Percentiles rank a stretch among this genome's conserved stretches.
Evolutionary conservation across 2,797 vertebrate species (phyloP).

Genomic region (Anomalospiza imberbis): DNA sequence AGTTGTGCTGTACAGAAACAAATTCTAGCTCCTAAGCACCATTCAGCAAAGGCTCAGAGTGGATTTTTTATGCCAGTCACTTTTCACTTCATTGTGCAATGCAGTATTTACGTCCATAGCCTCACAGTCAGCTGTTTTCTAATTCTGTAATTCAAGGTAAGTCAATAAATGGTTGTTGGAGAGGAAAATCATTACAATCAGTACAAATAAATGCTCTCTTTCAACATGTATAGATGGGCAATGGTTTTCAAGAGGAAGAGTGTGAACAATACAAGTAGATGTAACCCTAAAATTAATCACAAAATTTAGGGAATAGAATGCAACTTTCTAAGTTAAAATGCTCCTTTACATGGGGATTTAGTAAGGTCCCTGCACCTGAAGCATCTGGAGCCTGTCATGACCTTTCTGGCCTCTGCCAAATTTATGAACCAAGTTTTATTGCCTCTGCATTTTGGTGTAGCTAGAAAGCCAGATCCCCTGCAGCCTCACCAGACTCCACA

Average conservation of each 20-base stretch:
- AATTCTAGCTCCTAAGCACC: not conserved
- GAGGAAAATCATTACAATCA: not conserved
- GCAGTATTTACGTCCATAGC: not conserved
- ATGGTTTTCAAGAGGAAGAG: not conserved
- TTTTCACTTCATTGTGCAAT: not conserved
- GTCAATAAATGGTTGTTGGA: slow-evolving; percentile 20
- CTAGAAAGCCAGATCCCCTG: not conserved
- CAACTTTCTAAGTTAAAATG: not conserved
- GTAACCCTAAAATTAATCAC: not conserved
- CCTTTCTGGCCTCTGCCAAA: not conserved
- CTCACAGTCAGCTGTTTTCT: not conserved
- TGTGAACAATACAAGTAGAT: not conserved
- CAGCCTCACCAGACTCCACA: not conserved
- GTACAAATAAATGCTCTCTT: not conserved
- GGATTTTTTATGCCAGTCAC: not conserved
- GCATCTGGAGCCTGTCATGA: not conserved
- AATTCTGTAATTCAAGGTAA: not conserved
- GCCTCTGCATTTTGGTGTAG: not conserved
- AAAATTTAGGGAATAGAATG: not conserved
- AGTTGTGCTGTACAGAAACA: not conserved
- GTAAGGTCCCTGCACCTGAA: not conserved
- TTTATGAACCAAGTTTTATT: not conserved
- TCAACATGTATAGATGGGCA: not conserved
- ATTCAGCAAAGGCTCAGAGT: not conserved
- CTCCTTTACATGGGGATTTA: not conserved